Base-by-base conservation (phyloP, 1,140 invertebrate species). In the Hyposmocoma kahamanoa region DNA sequence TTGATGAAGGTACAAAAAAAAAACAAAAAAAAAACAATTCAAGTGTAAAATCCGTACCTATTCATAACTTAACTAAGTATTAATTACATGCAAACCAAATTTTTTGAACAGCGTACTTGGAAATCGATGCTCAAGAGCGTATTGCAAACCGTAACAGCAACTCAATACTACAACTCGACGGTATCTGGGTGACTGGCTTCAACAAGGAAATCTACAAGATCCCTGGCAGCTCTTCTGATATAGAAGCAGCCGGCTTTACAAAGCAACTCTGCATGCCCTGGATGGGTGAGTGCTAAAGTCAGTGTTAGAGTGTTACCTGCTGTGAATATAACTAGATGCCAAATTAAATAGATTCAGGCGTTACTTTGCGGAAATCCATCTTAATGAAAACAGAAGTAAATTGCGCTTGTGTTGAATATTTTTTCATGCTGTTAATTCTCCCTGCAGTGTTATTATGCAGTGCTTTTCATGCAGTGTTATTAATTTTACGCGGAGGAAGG, bases 231-330 rank as follows among this genome's bases (percentile, higher is more conserved):
- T 43, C 32, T 0, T 17, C 21, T 0, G 67, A 67, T 1, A 24
- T 19, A 3, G 21, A 2, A 0, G 22, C 44, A 6, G 24, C 59
- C 5, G 62, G 34, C 2, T 85, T 67, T 48, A 83, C 72, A 0
- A 46, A 55, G 50, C 77, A 83, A 45, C 67, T 68, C 20, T 84
- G 81, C 53, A 59, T 82, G 28, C 55, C 59, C 22, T 65, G 65
- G 57, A 84, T 84, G 79, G 77, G 81, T 84, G 48, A 53, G 60
- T 34, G 18, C 2, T n/a, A n/a, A n/a, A n/a, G n/a, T n/a, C n/a
- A n/a, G n/a, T n/a, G n/a, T n/a, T n/a, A n/a, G n/a, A n/a, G n/a
- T n/a, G n/a, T n/a, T n/a, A n/a, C n/a, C n/a, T n/a, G n/a, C n/a
- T n/a, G n/a, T n/a, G n/a, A n/a, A n/a, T n/a, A n/a, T n/a, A n/a